Evolutionary conservation across 2,888 invertebrate species (phyloP).

Genomic region (Drosophila colorata): DNA sequence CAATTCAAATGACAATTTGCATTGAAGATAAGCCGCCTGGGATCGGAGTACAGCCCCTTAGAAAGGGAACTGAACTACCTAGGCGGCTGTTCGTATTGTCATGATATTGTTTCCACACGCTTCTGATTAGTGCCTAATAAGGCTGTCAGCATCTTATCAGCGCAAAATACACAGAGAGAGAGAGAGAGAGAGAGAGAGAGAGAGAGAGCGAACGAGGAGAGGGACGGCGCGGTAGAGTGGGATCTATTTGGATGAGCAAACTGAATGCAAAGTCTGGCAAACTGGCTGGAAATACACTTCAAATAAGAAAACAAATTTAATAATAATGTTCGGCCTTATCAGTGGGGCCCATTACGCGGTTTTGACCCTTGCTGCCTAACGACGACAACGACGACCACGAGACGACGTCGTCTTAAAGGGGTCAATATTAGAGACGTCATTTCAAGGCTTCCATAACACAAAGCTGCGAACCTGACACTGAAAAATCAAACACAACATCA

Average conservation of each 20-base stretch:
- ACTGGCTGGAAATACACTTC: constrained; percentile 16
- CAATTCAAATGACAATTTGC: constrained; percentile 65
- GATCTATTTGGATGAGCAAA: constrained; percentile 37
- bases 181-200: background rate
- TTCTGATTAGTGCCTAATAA: constrained; percentile 36
- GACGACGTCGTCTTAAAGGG: constrained; percentile 48
- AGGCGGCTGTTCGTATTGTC: constrained; percentile 19
- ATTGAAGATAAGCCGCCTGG: constrained; percentile 49
- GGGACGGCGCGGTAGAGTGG: background rate
- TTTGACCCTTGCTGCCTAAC: constrained; percentile 64
- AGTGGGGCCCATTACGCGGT: constrained; percentile 49
- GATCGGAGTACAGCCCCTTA: constrained; percentile 17
- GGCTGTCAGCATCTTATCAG: constrained; percentile 55
- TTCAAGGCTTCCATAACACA: constrained; percentile 33
- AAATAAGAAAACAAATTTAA: constrained; percentile 70
- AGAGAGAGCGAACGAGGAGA: background rate
- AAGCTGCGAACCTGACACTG: constrained; percentile 68
- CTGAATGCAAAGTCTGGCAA: constrained; percentile 25
- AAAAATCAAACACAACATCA: constrained; percentile 45
- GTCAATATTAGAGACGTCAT: constrained; percentile 50
- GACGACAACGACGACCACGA: constrained; percentile 12
- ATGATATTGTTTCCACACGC: constrained; percentile 47
- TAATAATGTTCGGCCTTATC: constrained; percentile 56
- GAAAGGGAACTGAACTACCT: constrained; percentile 37
- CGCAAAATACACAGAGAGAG: constrained; percentile 52